phyloP scores from a whole-genome alignment of 2,113 vertebrate genomes.

The Numida meleagris region DNA sequence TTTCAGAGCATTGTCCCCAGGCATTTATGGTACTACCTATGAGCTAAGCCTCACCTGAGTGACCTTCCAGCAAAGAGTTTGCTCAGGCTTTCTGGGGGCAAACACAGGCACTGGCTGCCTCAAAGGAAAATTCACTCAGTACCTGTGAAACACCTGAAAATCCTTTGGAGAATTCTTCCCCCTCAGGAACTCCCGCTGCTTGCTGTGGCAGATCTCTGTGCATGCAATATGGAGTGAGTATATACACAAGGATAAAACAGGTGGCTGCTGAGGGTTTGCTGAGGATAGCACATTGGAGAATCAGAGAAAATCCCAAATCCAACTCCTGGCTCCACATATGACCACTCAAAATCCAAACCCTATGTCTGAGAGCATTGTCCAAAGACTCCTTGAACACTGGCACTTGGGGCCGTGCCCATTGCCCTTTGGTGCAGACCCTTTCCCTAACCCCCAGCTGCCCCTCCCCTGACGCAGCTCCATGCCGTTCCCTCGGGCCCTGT shows the following conservation, averaged over 20 bases:
- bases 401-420: too few species aligned
- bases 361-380: too few species aligned
- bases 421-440: too few species aligned
- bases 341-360: too few species aligned
- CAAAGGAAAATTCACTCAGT: not conserved
- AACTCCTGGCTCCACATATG: too few species aligned
- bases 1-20: not conserved
- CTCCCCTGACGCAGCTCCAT: too few species aligned
- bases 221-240: rapidly evolving
- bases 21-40: rapidly evolving
- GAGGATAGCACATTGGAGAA: not conserved
- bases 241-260: not conserved
- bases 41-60: rapidly evolving
- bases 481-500: too few species aligned
- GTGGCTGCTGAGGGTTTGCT: not conserved
- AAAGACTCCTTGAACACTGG: too few species aligned
- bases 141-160: not conserved
- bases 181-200: not conserved
- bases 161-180: not conserved
- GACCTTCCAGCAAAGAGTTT: not conserved
- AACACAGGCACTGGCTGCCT: not conserved
- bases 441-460: too few species aligned
- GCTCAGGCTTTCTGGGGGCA: not conserved
- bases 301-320: too few species aligned
- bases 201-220: not conserved